Evolutionary conservation across 1,140 invertebrate species (phyloP), one percentile per base, ranked within the genome.

Genomic region (Argopecten irradians): DNA sequence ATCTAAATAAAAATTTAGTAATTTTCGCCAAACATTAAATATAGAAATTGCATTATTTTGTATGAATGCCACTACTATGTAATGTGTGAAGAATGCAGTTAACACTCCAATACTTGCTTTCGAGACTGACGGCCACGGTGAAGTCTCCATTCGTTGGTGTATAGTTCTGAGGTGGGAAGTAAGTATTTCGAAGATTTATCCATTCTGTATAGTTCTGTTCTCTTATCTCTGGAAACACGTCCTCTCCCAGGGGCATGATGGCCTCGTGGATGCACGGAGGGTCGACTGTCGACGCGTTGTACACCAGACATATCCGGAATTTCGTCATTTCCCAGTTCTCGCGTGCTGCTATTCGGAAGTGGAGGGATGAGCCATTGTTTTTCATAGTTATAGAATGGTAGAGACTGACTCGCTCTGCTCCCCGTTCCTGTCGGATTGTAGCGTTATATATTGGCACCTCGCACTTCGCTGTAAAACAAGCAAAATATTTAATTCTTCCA

Each of bases 71-170:
- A n/a, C n/a, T n/a, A n/a, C n/a, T n/a, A n/a, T n/a, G n/a, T n/a
- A n/a, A n/a, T n/a, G n/a, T n/a, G n/a, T n/a, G n/a, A n/a, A n/a
- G n/a, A n/a, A n/a, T n/a, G n/a, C 28, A n/a, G 13, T 22, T 86
- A 13, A n/a, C 2, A 36, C 0, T 1, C 0, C 19, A 19, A 87
- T 14, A 35, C 92, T 91, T 91, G 95, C 94, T 89, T 87, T 92
- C 91, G 0, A 95, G 91, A 83, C 93, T 93, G 82, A 95, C 90
- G 8, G 93, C 93, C 35, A 95, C 90, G 90, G 92, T 92, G 89
- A 95, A 95, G 3, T 94, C 93, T 16, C 95, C 95, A 90, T 94
- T 95, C 19, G 89, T 41, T 28, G 84, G 87, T 11, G 95, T 95
- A 13, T 94, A 32, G 19, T 93, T 83, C 9, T 89, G 39, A n/a